These are phyloP conservation scores for Pseudopodoces humilis DNA, from an alignment of 2,113 vertebrate species.

Conservation along the genomic window DNA sequence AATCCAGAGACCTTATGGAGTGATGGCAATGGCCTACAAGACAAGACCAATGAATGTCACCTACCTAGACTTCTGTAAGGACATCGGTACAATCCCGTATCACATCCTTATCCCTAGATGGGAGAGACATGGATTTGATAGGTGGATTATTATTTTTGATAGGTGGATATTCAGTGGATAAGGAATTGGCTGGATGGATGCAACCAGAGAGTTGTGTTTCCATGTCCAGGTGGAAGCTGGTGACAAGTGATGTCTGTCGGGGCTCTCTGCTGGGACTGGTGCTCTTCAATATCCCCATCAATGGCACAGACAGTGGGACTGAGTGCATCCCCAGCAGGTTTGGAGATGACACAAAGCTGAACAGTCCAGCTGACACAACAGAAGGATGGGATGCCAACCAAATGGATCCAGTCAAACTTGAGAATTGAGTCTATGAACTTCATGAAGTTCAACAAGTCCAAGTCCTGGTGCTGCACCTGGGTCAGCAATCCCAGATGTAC, in stretches of 20 bases:
- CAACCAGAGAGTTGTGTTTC: background rate
- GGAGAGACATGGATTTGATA: background rate
- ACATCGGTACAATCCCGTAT: fast-evolving
- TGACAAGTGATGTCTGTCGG: background rate
- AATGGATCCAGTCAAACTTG: background rate
- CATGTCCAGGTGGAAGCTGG: too few relatives aligned
- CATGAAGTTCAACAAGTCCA: background rate
- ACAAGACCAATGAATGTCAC: fast-evolving
- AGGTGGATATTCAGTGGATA: background rate
- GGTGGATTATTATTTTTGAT: background rate
- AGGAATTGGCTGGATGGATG: background rate
- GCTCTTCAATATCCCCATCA: background rate
- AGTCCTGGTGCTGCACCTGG: background rate
- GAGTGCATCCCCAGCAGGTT: background rate
- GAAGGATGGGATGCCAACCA: background rate
- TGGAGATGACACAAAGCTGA: background rate
- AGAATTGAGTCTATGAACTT: background rate
- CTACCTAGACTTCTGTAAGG: too few relatives aligned
- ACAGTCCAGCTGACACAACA: background rate
- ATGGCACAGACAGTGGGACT: background rate
- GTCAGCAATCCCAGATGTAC: background rate
- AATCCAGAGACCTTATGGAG: too few relatives aligned
- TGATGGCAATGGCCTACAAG: too few relatives aligned
- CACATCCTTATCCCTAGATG: background rate
- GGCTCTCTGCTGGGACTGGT: background rate